phyloP scores from a whole-genome alignment of 2,113 vertebrate species.

The Ariopsis seemanni region DNA sequence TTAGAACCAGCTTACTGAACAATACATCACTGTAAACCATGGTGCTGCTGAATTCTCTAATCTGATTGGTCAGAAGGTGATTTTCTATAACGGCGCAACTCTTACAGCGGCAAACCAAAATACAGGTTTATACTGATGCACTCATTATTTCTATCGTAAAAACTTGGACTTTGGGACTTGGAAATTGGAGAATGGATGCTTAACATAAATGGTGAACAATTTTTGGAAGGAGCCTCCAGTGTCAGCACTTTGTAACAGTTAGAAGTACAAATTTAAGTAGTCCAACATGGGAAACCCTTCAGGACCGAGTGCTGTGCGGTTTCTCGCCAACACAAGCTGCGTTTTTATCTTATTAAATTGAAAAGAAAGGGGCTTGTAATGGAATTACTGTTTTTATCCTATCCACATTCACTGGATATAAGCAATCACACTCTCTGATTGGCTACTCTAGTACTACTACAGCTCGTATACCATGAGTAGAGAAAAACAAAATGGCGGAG shows the following conservation, averaged over 20 bases:
- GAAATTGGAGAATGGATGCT: background rate
- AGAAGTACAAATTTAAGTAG: background rate
- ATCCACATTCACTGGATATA: too few relatives aligned
- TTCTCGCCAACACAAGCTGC: background rate
- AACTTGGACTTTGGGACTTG: background rate
- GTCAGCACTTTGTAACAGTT: background rate
- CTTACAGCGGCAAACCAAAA: background rate
- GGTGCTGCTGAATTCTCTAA: background rate
- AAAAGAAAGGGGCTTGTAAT: background rate
- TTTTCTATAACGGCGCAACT: background rate
- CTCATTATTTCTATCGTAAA: background rate
- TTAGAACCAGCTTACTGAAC: background rate
- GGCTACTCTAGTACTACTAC: too few relatives aligned
- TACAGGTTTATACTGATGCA: background rate
- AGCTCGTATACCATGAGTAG: too few relatives aligned
- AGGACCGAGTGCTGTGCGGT: background rate
- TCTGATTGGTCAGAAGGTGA: slow-evolving; percentile 1
- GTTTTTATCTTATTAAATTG: background rate
- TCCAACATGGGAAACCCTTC: background rate
- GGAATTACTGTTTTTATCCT: too few relatives aligned
- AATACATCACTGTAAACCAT: background rate
- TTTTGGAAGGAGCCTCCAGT: background rate
- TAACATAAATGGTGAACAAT: too few relatives aligned
- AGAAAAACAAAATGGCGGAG: too few relatives aligned
- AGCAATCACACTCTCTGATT: too few relatives aligned